phyloP scores from a whole-genome alignment of 2,888 invertebrate species.

The Folsomia manolachei region DNA sequence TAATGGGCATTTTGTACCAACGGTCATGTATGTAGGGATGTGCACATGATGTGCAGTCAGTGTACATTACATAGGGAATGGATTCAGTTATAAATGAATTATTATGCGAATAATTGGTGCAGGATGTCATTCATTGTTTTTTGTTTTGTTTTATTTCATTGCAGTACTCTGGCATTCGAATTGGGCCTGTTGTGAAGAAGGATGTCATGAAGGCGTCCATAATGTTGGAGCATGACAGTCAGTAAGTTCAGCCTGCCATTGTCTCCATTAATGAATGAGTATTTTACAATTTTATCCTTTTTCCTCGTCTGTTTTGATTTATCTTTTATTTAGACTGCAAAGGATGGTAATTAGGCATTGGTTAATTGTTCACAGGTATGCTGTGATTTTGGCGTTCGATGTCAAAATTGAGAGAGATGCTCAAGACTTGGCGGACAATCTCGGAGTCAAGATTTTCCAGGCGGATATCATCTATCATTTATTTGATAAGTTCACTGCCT shows the following conservation, averaged over 20 bases:
- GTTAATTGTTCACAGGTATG: constrained; percentile 64
- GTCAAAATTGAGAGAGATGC: constrained; percentile 98
- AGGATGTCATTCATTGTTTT: not conserved
- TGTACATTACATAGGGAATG: constrained; percentile 4
- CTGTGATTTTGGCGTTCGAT: constrained; percentile 98
- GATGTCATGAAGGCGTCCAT: constrained; percentile 99
- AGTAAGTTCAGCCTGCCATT: constrained; percentile 72
- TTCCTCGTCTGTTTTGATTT: not conserved
- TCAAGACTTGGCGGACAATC: constrained; percentile 90
- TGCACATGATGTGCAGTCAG: constrained; percentile 1
- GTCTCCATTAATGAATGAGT: not conserved
- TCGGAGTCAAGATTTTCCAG: constrained; percentile 89
- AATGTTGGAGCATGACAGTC: constrained; percentile 97
- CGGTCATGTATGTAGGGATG: not conserved
- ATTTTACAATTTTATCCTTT: not conserved
- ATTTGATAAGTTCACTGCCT: constrained; percentile 94
- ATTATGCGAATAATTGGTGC: not conserved
- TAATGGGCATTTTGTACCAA: not conserved
- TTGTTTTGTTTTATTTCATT: constrained; percentile 51
- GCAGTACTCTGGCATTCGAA: constrained; percentile 95
- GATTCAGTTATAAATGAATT: not conserved
- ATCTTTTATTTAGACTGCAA: not conserved
- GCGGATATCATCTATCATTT: constrained; percentile 99
- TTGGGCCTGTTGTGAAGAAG: constrained; percentile 98
- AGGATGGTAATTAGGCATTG: not conserved